phyloP scores from a whole-genome alignment of 2,888 invertebrate genomes.

The Heteromurus nitidus region DNA sequence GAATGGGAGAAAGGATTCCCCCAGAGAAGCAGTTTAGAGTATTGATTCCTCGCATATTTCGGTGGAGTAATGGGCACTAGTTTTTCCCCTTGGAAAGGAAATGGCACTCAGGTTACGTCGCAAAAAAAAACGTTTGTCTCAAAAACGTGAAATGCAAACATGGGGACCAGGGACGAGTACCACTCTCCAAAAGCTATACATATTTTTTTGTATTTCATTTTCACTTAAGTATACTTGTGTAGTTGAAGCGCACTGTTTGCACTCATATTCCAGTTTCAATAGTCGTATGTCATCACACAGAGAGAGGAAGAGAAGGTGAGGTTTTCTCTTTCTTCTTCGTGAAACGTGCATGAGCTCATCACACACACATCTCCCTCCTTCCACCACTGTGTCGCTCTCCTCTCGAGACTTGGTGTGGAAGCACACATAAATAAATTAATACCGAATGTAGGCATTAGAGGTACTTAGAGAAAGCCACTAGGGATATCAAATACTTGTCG shows the following conservation, averaged over 20 bases:
- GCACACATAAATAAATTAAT: conserved; percentile 1
- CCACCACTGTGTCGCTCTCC: background rate
- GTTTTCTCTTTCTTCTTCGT: no score
- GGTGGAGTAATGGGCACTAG: background rate
- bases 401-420: background rate
- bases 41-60: background rate
- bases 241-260: background rate
- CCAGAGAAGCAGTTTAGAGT: no score
- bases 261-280: no score
- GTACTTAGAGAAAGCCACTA: background rate
- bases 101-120: no score
- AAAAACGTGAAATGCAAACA: background rate
- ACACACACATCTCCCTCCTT: background rate
- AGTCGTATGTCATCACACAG: no score
- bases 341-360: background rate
- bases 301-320: no score
- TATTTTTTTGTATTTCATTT: no score
- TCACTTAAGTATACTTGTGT: background rate
- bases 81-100: background rate
- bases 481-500: conserved; percentile 3
- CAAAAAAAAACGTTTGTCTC: no score
- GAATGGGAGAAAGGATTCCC: no score
- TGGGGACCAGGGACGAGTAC: no score
- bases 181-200: no score
- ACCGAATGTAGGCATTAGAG: background rate